Conservation (phyloP, 64 coral and sea anemone genomes). For the Acropora yongei region DNA sequence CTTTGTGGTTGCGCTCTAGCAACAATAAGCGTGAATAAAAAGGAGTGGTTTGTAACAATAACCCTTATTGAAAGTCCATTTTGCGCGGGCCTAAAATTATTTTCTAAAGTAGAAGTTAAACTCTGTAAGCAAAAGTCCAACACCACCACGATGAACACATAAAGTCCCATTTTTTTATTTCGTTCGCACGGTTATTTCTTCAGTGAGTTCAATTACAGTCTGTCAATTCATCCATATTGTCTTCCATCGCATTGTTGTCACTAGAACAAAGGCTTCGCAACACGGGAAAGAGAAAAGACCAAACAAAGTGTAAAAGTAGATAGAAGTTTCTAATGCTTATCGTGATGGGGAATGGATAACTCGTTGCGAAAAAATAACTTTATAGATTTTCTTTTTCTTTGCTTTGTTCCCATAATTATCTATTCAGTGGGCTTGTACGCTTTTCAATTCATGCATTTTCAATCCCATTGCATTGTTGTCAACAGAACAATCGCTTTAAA, state of each 20-base stretch:
- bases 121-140: neutral
- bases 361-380: neutral
- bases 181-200: neutral
- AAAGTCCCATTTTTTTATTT: neutral
- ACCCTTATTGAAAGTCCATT: neutral
- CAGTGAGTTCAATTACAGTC: neutral
- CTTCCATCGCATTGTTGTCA: neutral
- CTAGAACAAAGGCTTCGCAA: neutral
- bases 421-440: no score
- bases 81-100: neutral
- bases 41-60: constrained; percentile 17
- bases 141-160: neutral
- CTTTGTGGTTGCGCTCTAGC: neutral
- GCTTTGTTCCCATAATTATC: no score
- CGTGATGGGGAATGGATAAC: neutral
- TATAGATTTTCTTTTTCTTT: no score
- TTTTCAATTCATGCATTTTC: neutral
- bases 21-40: constrained; percentile 7
- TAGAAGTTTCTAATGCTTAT: neutral
- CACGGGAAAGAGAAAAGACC: neutral
- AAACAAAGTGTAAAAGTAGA: neutral
- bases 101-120: neutral
- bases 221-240: neutral
- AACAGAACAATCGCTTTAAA: neutral
- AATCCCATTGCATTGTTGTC: neutral